Percentiles rank a stretch among this genome's conserved stretches.
Evolutionary conservation across 2,797 vertebrate species (phyloP).

Genomic region (Xiphophorus birchmanni): DNA sequence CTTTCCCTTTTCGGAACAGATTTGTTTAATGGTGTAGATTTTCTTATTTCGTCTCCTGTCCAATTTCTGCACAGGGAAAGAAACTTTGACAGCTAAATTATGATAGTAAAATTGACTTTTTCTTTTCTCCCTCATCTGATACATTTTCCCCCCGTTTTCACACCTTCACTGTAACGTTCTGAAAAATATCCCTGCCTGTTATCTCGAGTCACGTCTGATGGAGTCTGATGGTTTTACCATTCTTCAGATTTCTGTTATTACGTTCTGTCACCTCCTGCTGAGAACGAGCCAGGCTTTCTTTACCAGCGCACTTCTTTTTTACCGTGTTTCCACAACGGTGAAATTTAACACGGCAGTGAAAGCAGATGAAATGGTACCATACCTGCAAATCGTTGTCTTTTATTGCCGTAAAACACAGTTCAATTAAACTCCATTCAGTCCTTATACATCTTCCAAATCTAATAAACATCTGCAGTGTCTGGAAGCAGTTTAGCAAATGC

Average conservation of each 20-base stretch:
- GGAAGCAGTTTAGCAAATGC: slow-evolving; percentile 62
- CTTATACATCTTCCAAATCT: slow-evolving; percentile 33
- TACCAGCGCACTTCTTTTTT: slow-evolving; percentile 30
- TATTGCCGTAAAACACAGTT: slow-evolving; percentile 54
- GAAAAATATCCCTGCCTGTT: slow-evolving; percentile 34
- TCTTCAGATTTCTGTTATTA: slow-evolving; percentile 32
- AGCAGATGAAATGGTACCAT: slow-evolving; percentile 38
- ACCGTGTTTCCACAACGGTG: slow-evolving; percentile 26
- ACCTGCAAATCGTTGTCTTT: slow-evolving; percentile 61
- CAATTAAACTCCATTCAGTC: slow-evolving; percentile 50
- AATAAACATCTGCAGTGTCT: slow-evolving; percentile 57
- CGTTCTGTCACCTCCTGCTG: slow-evolving; percentile 31
- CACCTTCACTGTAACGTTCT: slow-evolving; percentile 22
- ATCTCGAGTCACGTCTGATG: slow-evolving; percentile 22
- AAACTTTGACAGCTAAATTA: slow-evolving; percentile 25
- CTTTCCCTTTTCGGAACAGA: neutral
- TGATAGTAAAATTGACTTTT: slow-evolving; percentile 33
- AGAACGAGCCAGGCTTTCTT: slow-evolving; percentile 21
- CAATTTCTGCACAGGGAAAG: neutral
- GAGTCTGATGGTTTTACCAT: slow-evolving; percentile 17
- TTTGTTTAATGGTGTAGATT: slow-evolving; percentile 14
- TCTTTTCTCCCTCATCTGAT: slow-evolving; percentile 10
- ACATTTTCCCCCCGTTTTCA: slow-evolving; percentile 16
- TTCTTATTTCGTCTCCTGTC: neutral
- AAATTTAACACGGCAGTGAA: slow-evolving; percentile 51